Percentiles rank a stretch among this genome's conserved stretches.
Conservation (phyloP, 1,140 invertebrate species). For the Helicoverpa armigera region DNA sequence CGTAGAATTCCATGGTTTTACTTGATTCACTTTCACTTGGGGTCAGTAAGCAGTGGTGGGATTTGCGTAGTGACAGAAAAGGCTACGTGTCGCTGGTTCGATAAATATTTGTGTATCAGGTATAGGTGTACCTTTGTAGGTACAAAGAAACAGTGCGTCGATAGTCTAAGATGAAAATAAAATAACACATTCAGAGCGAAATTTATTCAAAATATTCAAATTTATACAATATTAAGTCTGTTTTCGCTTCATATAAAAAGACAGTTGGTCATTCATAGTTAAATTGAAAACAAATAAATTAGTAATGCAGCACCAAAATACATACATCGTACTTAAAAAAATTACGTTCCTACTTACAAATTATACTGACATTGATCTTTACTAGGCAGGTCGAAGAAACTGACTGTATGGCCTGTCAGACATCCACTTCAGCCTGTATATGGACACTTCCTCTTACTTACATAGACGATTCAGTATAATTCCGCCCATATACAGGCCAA, state of each 20-base stretch:
- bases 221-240: conserved; percentile 79
- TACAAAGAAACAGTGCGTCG: not conserved
- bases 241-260: conserved; percentile 76
- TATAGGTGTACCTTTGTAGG: no score
- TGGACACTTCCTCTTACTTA: not conserved
- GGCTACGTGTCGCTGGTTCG: no score
- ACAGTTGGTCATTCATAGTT: conserved; percentile 70
- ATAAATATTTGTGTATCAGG: no score
- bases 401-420: conserved; percentile 22
- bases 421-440: not conserved
- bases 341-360: conserved; percentile 65
- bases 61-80: no score
- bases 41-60: no score
- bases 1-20: not conserved
- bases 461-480: not conserved
- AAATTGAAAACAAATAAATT: conserved; percentile 79
- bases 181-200: conserved; percentile 69
- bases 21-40: no score
- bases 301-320: conserved; percentile 83
- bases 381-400: conserved; percentile 13
- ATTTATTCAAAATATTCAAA: conserved; percentile 82
- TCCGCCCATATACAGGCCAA: not conserved
- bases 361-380: conserved; percentile 52
- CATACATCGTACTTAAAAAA: conserved; percentile 74
- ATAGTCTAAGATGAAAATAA: conserved; percentile 58